These are phyloP conservation scores for Eunapius fragilis DNA, from an alignment of 37 sponge, comb jelly and placozoan species.

Conservation along the genomic window DNA sequence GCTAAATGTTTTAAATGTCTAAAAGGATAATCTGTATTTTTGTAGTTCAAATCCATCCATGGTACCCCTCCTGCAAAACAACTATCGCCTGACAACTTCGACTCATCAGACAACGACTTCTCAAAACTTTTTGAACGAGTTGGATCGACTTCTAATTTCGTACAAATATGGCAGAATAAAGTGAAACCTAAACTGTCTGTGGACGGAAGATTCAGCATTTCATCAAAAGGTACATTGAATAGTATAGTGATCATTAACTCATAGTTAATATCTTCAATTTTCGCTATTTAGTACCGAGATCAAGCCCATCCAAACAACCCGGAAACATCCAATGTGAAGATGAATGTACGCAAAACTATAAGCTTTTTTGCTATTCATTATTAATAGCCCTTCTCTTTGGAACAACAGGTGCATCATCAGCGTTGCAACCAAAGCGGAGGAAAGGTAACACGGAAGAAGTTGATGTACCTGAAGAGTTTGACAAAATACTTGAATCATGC, in stretches of 20 bases:
- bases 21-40: background rate
- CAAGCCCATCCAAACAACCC: background rate
- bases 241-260: too few species aligned
- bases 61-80: background rate
- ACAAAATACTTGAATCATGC: background rate
- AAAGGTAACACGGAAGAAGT: background rate
- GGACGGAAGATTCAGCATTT: background rate
- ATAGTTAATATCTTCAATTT: background rate
- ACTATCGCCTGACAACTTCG: background rate
- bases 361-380: too few species aligned
- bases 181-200: background rate
- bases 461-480: background rate
- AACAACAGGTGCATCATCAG: background rate
- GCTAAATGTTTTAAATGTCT: background rate
- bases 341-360: too few species aligned
- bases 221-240: background rate
- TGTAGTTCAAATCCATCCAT: background rate
- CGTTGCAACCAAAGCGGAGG: background rate
- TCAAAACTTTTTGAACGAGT: background rate
- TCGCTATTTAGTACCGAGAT: background rate
- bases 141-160: background rate
- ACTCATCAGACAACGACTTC: background rate
- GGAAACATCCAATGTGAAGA: background rate
- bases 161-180: background rate
- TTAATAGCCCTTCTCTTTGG: too few species aligned